phyloP scores from a whole-genome alignment of 1,140 invertebrate species.

The Akabosia matsudoensis region DNA sequence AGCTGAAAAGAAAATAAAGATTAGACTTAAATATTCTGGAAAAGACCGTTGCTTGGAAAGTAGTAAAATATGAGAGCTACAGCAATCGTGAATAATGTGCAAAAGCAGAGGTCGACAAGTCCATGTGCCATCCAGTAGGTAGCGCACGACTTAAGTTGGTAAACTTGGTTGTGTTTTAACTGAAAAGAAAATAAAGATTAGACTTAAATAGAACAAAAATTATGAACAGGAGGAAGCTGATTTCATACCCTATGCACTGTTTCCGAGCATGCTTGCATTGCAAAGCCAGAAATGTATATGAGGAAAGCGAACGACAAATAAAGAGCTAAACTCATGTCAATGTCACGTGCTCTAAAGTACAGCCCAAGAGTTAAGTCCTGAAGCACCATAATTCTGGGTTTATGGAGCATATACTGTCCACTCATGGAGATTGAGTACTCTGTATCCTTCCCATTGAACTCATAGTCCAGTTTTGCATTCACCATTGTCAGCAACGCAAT shows the following conservation, averaged over 20 bases:
- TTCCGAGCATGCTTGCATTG: constrained; percentile 21
- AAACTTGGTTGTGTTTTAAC: background rate
- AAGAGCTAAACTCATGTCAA: constrained; percentile 6
- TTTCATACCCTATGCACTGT: background rate
- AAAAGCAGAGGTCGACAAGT: too few relatives aligned
- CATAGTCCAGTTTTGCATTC: constrained; percentile 12
- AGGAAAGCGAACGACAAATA: constrained; percentile 22
- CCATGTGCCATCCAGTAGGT: constrained; percentile 4
- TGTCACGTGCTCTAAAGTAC: background rate
- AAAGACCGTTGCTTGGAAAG: background rate
- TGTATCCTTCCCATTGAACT: background rate
- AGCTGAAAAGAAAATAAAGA: background rate
- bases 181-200: background rate
- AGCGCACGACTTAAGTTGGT: background rate
- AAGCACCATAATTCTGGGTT: background rate
- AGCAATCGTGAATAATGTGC: background rate
- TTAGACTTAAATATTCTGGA: background rate
- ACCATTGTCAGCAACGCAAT: background rate
- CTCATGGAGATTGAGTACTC: background rate
- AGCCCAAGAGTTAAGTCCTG: background rate
- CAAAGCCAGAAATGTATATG: constrained; percentile 29
- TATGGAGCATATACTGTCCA: background rate
- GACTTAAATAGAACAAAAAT: background rate
- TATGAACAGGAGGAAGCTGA: background rate
- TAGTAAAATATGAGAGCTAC: background rate